Evolutionary conservation across 2,113 vertebrate genomes (phyloP).

Genomic region (Cheirogaleus medius): DNA sequence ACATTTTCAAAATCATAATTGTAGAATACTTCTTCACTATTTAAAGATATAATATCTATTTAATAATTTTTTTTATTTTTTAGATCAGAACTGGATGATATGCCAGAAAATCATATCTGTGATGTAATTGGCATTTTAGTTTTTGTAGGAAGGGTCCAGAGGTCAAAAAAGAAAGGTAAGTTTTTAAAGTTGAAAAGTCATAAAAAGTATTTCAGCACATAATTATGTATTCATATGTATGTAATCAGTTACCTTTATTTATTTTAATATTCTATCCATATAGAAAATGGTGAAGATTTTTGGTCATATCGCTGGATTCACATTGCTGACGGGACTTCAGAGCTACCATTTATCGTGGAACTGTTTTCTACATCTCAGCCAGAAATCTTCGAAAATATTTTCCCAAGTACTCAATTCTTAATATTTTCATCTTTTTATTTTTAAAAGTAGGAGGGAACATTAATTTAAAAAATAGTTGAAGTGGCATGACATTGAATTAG

Average conservation of each 20-base stretch:
- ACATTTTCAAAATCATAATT: background rate
- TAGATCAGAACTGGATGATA: conserved; percentile 89
- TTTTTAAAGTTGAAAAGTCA: conserved; percentile 54
- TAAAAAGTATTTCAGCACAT: conserved; percentile 26
- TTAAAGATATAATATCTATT: conserved; percentile 14
- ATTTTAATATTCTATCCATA: conserved; percentile 66
- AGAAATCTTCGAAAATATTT: conserved; percentile 92
- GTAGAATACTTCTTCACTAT: background rate
- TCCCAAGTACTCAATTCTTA: conserved; percentile 88
- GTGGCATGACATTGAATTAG: background rate
- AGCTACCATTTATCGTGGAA: conserved; percentile 92
- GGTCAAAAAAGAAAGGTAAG: conserved; percentile 88
- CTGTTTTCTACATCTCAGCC: conserved; percentile 95
- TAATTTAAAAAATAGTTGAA: conserved; percentile 7
- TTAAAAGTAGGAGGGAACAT: background rate
- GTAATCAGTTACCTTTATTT: conserved; percentile 36
- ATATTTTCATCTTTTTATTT: conserved; percentile 45
- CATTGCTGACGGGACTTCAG: conserved; percentile 89
- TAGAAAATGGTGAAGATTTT: conserved; percentile 90
- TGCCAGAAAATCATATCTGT: conserved; percentile 86
- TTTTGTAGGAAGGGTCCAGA: conserved; percentile 93
- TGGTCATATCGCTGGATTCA: conserved; percentile 95
- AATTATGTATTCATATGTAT: conserved; percentile 11
- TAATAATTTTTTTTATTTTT: conserved; percentile 61
- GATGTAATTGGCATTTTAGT: conserved; percentile 93